Evolutionary conservation across 2,113 vertebrate species (phyloP), one percentile per base, ranked within the genome.

Genomic region (Platanista minor): DNA sequence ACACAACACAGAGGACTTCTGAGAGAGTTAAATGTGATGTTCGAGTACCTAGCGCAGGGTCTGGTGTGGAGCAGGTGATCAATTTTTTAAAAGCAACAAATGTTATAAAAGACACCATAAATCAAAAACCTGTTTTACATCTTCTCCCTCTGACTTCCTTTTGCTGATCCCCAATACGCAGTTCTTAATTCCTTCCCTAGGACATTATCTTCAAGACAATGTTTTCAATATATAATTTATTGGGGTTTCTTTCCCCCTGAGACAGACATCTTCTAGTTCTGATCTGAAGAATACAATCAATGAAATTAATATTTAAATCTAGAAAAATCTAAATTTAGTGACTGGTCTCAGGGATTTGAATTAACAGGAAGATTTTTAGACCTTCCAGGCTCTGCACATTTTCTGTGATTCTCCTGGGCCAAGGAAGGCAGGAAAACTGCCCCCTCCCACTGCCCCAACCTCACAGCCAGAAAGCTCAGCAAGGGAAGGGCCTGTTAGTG

Each of bases 241-340:
- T 80, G 64, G 46, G 15, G 52, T 0, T 1, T 31, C 29, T 31
- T 61, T 21, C 43, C 52, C 87, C 90, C 27, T 4, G 43, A 95
- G 59, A 77, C 23, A 52, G 92, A 74, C 52, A 12, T 80, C 94
- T 95, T 90, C 80, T 31, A 87, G 84, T 94, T 96, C 94, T 54
- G 94, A 95, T 95, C 92, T 97, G 88, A 95, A 85, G 86, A 88
- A 96, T 64, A 80, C 95, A 85, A 92, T 97, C 97, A 93, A 90
- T 80, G 46, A 59, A 90, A 93, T 96, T 93, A 96, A 95, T 92
- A 94, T 87, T 96, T 96, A 80, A 97, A 93, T 92, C 69, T 59
- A 77, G 43, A 27, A 86, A 93, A 85, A 49, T 61, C 87, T 84
- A 36, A 64, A 67, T 74, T 11, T 87, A 80, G 78, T 74, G 39